Conservation (phyloP, 2,888 invertebrate genomes). For the Volucella inanis region DNA sequence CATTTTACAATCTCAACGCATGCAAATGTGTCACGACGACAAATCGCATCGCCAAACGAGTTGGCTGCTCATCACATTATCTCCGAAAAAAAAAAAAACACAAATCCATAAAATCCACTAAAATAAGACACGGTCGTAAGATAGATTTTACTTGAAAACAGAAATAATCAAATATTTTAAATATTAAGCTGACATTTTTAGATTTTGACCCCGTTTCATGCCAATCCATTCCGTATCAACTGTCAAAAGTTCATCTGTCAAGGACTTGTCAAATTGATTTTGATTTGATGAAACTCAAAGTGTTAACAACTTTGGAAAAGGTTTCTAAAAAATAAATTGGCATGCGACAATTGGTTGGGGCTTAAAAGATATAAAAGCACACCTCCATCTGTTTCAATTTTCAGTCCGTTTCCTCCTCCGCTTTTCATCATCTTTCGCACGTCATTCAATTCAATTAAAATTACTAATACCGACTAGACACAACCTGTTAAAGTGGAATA, state of each 20-base stretch:
- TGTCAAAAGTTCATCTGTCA: slow-evolving; percentile 36
- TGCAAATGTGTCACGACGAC: slow-evolving; percentile 32
- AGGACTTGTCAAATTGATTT: not conserved
- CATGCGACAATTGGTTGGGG: no score
- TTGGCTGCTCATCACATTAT: not conserved
- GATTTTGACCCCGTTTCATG: slow-evolving; percentile 1
- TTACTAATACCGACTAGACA: slow-evolving; percentile 74
- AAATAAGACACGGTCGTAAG: not conserved
- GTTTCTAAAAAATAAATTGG: no score
- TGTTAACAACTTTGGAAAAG: no score
- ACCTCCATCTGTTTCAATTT: slow-evolving; percentile 41
- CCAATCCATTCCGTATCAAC: not conserved
- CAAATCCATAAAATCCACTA: slow-evolving; percentile 2
- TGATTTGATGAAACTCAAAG: no score
- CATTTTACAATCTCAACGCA: slow-evolving; percentile 17
- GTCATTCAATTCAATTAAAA: slow-evolving; percentile 73
- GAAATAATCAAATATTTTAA: slow-evolving; percentile 12
- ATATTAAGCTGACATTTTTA: not conserved
- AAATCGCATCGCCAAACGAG: not conserved
- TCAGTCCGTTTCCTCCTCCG: slow-evolving; percentile 26
- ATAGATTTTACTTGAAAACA: not conserved
- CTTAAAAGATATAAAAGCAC: slow-evolving; percentile 3
- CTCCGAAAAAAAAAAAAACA: slow-evolving; percentile 6
- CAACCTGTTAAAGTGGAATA: slow-evolving; percentile 75
- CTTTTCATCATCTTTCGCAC: slow-evolving; percentile 56